phyloP scores from a whole-genome alignment of 2,113 vertebrate species.

The Porphyrio hochstetteri region DNA sequence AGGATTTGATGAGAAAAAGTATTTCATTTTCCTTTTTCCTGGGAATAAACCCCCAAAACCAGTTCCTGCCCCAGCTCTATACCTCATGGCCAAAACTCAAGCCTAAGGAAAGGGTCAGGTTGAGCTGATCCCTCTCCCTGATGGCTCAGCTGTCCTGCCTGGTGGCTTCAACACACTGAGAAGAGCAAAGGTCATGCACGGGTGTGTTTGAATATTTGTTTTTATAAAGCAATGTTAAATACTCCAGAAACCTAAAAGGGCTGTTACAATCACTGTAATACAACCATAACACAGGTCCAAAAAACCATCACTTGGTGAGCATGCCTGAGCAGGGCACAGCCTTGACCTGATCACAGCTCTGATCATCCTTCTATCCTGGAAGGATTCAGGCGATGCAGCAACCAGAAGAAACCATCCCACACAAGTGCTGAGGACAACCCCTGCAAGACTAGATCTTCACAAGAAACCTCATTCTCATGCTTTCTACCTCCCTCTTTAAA shows the following conservation, averaged over 20 bases:
- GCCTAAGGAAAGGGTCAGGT: background rate
- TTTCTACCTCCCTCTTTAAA: background rate
- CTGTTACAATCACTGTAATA: background rate
- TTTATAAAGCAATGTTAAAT: background rate
- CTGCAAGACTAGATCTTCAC: background rate
- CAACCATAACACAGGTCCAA: background rate
- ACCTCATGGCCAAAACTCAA: background rate
- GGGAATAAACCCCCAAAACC: background rate
- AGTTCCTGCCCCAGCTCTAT: background rate
- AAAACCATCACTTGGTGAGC: background rate
- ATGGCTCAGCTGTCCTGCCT: background rate
- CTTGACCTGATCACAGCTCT: background rate
- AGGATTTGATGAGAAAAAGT: background rate
- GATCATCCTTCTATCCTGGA: background rate
- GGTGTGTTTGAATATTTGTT: background rate
- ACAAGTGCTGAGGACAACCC: background rate
- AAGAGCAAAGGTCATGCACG: background rate
- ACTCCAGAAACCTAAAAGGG: background rate
- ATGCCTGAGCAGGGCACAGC: background rate
- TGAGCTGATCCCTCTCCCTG: background rate
- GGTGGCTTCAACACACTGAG: background rate
- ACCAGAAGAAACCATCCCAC: background rate
- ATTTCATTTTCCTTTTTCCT: background rate
- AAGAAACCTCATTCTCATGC: background rate
- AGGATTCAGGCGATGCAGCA: background rate